Evolutionary conservation across 1,140 invertebrate genomes (phyloP), one percentile per base, ranked within the genome.

Genomic region (Gonioctena quinquepunctata): DNA sequence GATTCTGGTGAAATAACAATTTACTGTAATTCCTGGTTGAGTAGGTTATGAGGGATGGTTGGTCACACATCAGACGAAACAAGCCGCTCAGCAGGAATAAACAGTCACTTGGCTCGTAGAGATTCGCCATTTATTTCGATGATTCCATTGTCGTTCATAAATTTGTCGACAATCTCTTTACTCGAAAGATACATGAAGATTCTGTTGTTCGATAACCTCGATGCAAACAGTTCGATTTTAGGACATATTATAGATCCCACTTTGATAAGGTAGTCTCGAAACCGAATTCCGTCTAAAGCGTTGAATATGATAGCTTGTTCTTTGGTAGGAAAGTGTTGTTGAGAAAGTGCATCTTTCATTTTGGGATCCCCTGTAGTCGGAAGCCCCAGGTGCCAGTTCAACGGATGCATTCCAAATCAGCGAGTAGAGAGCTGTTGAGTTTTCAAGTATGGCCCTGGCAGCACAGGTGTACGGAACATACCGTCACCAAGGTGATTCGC

Each of bases 161-260:
- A 42, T 42, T 3, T 42, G 11, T 42, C 74, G 70, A 75, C 72
- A 73, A 75, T 75, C 68, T 73, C 66, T 69, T 73, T 71, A 73
- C 69, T 76, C 65, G 70, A 62, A 52, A 68, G n/a, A n/a, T n/a
- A n/a, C n/a, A n/a, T n/a, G n/a, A n/a, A n/a, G n/a, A n/a, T 75
- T 33, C 13, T n/a, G 26, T 52, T 64, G 62, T 63, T 69, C 50
- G 65, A 66, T 33, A 50, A 33, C 56, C 26, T 27, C 48, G 67
- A n/a, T n/a, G n/a, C n/a, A n/a, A n/a, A n/a, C n/a, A n/a, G n/a
- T n/a, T n/a, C n/a, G n/a, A n/a, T n/a, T n/a, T n/a, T n/a, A n/a
- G n/a, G n/a, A n/a, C n/a, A n/a, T 13, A 42, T 42, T 42, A 42
- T 42, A 16, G 3, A 11, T 54, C 50, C 18, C 7, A 54, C 13